Conservation (phyloP, 2,797 vertebrate genomes). For the Fringilla coelebs region DNA sequence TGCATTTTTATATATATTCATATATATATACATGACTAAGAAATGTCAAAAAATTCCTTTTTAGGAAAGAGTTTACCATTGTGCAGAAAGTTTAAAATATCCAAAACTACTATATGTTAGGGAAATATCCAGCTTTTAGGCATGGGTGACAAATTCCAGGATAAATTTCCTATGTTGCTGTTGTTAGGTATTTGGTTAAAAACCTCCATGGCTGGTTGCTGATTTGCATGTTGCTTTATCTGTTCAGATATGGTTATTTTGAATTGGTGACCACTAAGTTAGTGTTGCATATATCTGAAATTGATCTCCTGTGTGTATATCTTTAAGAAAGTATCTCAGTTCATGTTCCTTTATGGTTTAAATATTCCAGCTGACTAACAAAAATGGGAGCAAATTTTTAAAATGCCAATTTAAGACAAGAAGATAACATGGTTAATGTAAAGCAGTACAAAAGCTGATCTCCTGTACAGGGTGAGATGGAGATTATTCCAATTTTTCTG, state of each 20-base stretch:
- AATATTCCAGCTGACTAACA: neutral
- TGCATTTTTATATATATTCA: neutral
- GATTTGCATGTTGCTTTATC: neutral
- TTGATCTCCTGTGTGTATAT: neutral
- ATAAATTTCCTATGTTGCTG: neutral
- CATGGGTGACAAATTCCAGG: neutral
- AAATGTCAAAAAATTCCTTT: neutral
- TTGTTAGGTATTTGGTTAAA: neutral
- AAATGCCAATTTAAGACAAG: neutral
- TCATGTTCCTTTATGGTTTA: neutral
- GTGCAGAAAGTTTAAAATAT: neutral
- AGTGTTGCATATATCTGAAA: neutral
- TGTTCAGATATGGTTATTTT: neutral
- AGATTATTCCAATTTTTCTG: neutral
- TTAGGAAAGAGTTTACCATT: neutral
- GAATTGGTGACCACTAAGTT: neutral
- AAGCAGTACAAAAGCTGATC: neutral
- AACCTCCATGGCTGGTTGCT: neutral
- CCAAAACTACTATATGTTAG: fast-evolving
- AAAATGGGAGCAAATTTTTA: neutral
- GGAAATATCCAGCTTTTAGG: neutral
- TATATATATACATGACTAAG: neutral
- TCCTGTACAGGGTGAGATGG: neutral
- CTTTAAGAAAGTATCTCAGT: neutral
- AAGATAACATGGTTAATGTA: neutral